These are phyloP conservation scores for Neoascia interrupta DNA, from an alignment of 2,888 invertebrate genomes.

Conservation along the genomic window DNA sequence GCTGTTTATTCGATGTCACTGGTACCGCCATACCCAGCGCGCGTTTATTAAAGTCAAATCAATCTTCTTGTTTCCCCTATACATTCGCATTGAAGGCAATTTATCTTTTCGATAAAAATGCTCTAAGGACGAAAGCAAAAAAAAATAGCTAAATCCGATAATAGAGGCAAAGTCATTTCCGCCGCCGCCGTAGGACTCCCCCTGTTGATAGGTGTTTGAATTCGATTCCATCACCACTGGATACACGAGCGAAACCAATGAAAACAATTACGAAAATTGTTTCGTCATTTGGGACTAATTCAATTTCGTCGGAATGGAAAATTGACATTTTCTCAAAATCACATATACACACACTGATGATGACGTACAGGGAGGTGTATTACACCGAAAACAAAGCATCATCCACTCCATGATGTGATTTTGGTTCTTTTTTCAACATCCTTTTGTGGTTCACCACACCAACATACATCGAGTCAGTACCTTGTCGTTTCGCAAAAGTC, in stretches of 20 bases:
- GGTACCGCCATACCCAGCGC: neutral
- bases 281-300: constrained; percentile 56
- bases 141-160: neutral
- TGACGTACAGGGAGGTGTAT: too few relatives aligned
- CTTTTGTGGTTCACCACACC: too few relatives aligned
- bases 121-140: constrained; percentile 14
- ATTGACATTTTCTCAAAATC: constrained; percentile 22
- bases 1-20: constrained; percentile 22
- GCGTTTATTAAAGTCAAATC: constrained; percentile 31
- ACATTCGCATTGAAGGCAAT: constrained; percentile 7
- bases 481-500: too few relatives aligned
- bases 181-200: neutral
- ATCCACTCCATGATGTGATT: too few relatives aligned
- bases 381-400: too few relatives aligned
- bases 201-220: neutral
- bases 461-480: too few relatives aligned
- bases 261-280: constrained; percentile 52
- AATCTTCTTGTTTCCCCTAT: constrained; percentile 12
- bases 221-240: neutral
- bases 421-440: too few relatives aligned
- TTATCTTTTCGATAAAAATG: constrained; percentile 22
- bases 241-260: constrained; percentile 16
- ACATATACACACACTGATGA: too few relatives aligned
- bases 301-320: constrained; percentile 47
- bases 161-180: neutral